These are phyloP conservation scores for Podargus strigoides DNA, from an alignment of 2,797 vertebrate species.

Conservation along the genomic window DNA sequence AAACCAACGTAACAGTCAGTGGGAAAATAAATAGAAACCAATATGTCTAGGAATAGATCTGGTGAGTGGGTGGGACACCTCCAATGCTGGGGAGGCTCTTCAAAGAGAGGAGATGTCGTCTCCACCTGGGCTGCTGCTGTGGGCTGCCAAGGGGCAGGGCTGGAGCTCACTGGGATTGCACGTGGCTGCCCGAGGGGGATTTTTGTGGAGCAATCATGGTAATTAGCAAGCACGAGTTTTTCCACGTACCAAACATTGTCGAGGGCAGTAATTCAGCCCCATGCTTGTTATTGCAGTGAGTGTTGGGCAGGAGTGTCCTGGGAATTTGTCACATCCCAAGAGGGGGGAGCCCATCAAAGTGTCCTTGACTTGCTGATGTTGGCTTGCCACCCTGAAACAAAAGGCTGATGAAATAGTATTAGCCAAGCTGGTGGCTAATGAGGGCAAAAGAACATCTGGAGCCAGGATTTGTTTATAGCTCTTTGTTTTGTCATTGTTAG, in stretches of 20 bases:
- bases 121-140: not conserved
- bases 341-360: slow-evolving; percentile 31
- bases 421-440: slow-evolving; percentile 51
- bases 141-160: slow-evolving; percentile 9
- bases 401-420: slow-evolving; percentile 53
- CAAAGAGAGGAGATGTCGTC: not conserved
- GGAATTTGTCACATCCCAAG: slow-evolving; percentile 40
- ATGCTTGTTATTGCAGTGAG: slow-evolving; percentile 47
- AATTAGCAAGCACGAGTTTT: slow-evolving; percentile 60
- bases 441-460: slow-evolving; percentile 59
- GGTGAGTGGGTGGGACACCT: slow-evolving; percentile 13
- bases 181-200: not conserved
- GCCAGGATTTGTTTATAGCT: slow-evolving; percentile 42
- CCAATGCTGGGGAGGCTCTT: not conserved
- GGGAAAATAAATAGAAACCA: slow-evolving; percentile 19
- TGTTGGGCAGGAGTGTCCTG: slow-evolving; percentile 50
- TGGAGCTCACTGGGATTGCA: not conserved
- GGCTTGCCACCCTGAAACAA: slow-evolving; percentile 61
- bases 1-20: not conserved
- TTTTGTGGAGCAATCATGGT: slow-evolving; percentile 4
- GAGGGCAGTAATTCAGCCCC: slow-evolving; percentile 31
- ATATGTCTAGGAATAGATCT: slow-evolving; percentile 53
- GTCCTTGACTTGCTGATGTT: slow-evolving; percentile 48
- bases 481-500: slow-evolving; percentile 59
- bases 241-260: slow-evolving; percentile 63